Percentiles rank a stretch among this genome's conserved stretches.
Conservation (phyloP, 2,888 invertebrate species). For the Hedychridium roseum region DNA sequence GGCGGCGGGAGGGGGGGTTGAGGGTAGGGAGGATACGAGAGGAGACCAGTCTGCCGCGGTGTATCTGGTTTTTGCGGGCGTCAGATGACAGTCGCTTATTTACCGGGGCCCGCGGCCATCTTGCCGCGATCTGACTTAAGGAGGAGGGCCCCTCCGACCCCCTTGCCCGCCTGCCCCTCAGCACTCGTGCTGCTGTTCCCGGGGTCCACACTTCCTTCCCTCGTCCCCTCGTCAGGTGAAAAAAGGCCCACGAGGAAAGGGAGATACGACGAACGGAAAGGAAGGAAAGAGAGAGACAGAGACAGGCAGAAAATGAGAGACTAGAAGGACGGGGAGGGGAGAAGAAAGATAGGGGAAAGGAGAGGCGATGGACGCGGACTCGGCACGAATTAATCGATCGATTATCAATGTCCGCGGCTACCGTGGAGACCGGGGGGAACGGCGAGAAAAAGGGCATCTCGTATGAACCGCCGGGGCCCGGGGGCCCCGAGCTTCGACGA, state of each 20-base stretch:
- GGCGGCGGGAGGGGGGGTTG: constrained; percentile 21
- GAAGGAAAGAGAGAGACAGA: constrained; percentile 20
- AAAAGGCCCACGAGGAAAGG: too few species aligned
- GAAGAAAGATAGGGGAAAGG: constrained; percentile 29
- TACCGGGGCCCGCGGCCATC: constrained; percentile 60
- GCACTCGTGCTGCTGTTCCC: too few species aligned
- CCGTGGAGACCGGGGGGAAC: constrained; percentile 32
- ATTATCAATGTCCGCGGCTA: constrained; percentile 50
- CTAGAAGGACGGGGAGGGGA: constrained; percentile 14
- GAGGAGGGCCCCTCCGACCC: constrained; percentile 40
- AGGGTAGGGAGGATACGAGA: constrained; percentile 21
- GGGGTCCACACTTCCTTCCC: too few species aligned
- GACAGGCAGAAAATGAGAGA: constrained; percentile 12
- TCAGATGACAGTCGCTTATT: constrained; percentile 64
- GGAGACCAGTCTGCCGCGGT: constrained; percentile 57
- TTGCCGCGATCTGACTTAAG: constrained; percentile 59
- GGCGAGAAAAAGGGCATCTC: too few species aligned
- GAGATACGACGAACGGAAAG: too few species aligned
- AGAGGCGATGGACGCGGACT: constrained; percentile 44
- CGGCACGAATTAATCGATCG: constrained; percentile 57
- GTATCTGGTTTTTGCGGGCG: constrained; percentile 62
- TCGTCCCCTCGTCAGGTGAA: too few species aligned
- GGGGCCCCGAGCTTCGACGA: too few species aligned
- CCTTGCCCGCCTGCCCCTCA: neutral
- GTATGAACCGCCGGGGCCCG: too few species aligned